Conservation (phyloP, 2,797 vertebrate genomes). For the Argyrosomus regius region DNA sequence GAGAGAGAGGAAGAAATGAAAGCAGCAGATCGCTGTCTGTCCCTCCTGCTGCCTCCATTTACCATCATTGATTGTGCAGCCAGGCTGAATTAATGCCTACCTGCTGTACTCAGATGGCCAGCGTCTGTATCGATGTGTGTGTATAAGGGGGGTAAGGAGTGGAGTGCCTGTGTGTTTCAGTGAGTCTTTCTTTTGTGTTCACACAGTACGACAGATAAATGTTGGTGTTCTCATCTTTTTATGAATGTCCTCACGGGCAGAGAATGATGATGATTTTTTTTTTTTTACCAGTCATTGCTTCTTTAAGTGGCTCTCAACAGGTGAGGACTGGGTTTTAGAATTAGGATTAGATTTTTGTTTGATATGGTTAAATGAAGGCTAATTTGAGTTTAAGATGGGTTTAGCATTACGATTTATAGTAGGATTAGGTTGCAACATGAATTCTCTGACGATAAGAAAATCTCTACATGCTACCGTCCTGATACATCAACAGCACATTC, state of each 20-base stretch:
- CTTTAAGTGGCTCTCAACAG: neutral
- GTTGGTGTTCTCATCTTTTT: constrained; percentile 22
- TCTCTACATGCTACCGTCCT: neutral
- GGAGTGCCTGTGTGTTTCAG: constrained; percentile 16
- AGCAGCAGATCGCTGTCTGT: constrained; percentile 62
- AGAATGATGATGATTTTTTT: constrained; percentile 10
- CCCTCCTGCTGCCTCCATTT: constrained; percentile 76
- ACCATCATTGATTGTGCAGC: constrained; percentile 73
- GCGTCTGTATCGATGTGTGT: constrained; percentile 53
- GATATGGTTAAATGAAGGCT: neutral
- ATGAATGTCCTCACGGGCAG: constrained; percentile 15
- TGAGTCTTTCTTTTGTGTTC: constrained; percentile 33
- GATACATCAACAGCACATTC: too few species aligned
- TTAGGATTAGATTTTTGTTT: neutral
- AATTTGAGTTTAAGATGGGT: neutral
- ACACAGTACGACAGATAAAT: constrained; percentile 15
- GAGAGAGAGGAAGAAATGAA: constrained; percentile 42
- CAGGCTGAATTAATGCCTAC: constrained; percentile 71
- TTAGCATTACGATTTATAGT: neutral
- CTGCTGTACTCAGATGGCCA: constrained; percentile 67
- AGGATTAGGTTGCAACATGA: neutral
- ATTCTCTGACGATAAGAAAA: neutral
- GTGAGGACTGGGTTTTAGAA: neutral
- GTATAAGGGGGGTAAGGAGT: constrained; percentile 32
- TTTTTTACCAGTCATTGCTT: neutral